Evolutionary conservation across 1,140 invertebrate genomes (phyloP), one percentile per base, ranked within the genome.

Genomic region (Colletes gigas): DNA sequence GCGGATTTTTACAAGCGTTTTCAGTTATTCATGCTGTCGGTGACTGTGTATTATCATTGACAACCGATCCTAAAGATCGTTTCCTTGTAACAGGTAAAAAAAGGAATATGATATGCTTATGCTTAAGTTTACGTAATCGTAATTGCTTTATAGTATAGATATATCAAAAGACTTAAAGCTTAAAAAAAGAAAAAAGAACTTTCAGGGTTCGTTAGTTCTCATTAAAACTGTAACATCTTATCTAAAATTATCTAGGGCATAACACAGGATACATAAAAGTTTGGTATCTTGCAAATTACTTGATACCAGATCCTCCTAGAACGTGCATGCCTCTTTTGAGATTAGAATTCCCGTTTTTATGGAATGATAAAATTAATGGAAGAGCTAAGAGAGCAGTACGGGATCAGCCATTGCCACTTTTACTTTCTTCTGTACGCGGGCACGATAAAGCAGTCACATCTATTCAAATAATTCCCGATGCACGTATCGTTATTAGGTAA

Each of bases 181-280:
- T 60, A 17, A 6, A 15, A 63, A 30, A n/a, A n/a, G 19, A 63
- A 63, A 12, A 63, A 41, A 41, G 14, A 30, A 41, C 3, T 63
- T 41, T 63, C 17, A 39, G 2, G 17, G 17, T 1, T 8, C 17
- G 7, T 41, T 41, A 17, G 39, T 41, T 14, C 15, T 10, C 14
- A n/a, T 47, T 47, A 55, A 39, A 70, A 55, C 21, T 55, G 10
- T 2, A n/a, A 57, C 19, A 63, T 52, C 21, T 72, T 50, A 8
- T 44, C 52, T 59, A 39, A 74, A 78, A 78, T 52, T 10, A 8
- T 72, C 65, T 70, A 94, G 94, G 94, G 15, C 95, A 96, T 52
- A 94, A 94, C 0, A 90, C 94, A 57, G 96, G 96, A 10, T 96
- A 97, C 83, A 94, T 97, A 21, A 97, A 97, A 91, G 94, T 96